These are phyloP conservation scores for Blastobasis adustella DNA, from an alignment of 2,888 invertebrate species.

Conservation along the genomic window DNA sequence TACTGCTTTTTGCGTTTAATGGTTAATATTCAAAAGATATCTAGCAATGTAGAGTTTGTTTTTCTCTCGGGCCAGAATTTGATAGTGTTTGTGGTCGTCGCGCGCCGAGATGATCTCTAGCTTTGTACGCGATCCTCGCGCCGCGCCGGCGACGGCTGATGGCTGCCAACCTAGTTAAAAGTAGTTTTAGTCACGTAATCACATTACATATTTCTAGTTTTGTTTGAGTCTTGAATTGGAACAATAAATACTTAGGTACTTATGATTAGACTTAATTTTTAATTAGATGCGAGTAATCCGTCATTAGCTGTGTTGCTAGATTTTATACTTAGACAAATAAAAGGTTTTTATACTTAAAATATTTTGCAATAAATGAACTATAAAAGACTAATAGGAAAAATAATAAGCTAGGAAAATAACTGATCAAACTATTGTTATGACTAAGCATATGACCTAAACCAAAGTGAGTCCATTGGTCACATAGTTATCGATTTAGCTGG, in stretches of 20 bases:
- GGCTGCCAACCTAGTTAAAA: slow-evolving; percentile 35
- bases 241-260: slow-evolving; percentile 11
- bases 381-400: no score
- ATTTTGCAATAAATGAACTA: no score
- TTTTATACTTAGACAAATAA: no score
- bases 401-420: no score
- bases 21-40: slow-evolving; percentile 20
- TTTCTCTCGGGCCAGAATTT: slow-evolving; percentile 27
- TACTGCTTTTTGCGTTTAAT: slow-evolving; percentile 36
- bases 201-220: slow-evolving; percentile 33
- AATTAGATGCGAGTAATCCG: no score
- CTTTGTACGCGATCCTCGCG: slow-evolving; percentile 14
- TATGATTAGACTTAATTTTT: no score
- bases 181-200: slow-evolving; percentile 28
- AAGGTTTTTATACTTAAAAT: no score
- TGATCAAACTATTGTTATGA: no score
- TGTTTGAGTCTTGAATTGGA: slow-evolving; percentile 16
- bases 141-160: slow-evolving; percentile 3
- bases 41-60: slow-evolving; percentile 29
- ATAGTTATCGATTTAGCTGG: no score
- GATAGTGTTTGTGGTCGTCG: slow-evolving; percentile 34
- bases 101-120: slow-evolving; percentile 35
- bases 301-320: no score
- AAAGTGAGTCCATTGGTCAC: no score
- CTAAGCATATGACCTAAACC: no score